Percentiles rank a stretch among this genome's conserved stretches.
phyloP scores from a whole-genome alignment of 2,113 vertebrate genomes.

The Albula glossodonta region DNA sequence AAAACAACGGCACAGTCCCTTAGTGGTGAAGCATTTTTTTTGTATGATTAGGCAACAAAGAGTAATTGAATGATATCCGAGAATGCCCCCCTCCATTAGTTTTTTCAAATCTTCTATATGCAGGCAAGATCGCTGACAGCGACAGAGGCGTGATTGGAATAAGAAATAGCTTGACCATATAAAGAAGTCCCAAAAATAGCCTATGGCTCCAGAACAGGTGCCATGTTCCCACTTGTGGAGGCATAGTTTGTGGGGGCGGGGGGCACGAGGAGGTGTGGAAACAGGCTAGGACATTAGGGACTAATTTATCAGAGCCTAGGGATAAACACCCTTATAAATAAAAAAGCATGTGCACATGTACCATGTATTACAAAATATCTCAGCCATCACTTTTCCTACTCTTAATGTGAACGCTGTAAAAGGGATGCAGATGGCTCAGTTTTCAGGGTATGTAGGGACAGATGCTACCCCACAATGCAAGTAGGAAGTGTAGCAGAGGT shows the following conservation, averaged over 20 bases:
- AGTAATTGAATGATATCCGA: background rate
- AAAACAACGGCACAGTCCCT: background rate
- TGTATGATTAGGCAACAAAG: background rate
- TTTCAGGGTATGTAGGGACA: background rate
- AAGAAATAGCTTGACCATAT: constrained; percentile 78
- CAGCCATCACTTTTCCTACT: background rate
- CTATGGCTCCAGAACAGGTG: constrained; percentile 83
- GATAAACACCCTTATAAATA: background rate
- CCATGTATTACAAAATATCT: background rate
- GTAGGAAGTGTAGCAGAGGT: background rate
- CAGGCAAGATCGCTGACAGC: constrained; percentile 42
- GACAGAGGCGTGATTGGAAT: constrained; percentile 53
- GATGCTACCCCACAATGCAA: background rate
- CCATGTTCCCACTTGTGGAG: constrained; percentile 75
- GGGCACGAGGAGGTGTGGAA: constrained; percentile 32
- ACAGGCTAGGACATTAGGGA: constrained; percentile 44
- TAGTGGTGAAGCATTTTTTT: background rate
- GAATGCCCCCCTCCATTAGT: background rate
- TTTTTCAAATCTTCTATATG: background rate
- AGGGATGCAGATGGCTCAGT: background rate
- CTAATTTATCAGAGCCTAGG: constrained; percentile 73
- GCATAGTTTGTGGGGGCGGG: constrained; percentile 36
- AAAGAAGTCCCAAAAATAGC: constrained; percentile 90
- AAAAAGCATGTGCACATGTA: background rate
- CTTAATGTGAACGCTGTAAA: background rate